Evolutionary conservation across 2,113 vertebrate genomes (phyloP).

Genomic region (Cyphomyrus discorhynchus): DNA sequence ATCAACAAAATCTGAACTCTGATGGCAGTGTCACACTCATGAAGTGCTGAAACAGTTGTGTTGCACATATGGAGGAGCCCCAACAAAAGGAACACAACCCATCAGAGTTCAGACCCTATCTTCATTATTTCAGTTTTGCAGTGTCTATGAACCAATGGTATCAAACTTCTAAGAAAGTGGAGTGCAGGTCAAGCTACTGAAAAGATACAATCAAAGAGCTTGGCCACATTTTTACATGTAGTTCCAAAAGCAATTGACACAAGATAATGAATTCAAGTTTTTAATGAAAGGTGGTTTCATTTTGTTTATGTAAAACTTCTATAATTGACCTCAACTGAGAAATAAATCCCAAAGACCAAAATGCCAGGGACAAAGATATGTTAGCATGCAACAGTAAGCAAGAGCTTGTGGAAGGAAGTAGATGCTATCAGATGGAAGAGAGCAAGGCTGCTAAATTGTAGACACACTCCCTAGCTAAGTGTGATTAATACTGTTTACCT

Average conservation of each 20-base stretch:
- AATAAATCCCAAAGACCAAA: neutral
- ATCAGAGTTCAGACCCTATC: neutral
- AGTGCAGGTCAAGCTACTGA: neutral
- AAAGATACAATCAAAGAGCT: neutral
- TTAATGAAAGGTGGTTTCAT: neutral
- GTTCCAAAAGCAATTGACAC: neutral
- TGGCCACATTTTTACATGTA: neutral
- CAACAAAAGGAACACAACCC: neutral
- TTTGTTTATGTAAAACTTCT: neutral
- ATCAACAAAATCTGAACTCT: neutral
- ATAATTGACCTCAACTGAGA: neutral
- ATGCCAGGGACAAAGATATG: neutral
- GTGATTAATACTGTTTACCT: neutral
- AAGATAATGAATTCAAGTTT: neutral
- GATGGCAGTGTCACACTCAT: neutral
- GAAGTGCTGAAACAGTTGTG: neutral
- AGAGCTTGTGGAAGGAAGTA: neutral
- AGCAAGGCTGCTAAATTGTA: neutral
- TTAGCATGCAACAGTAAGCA: neutral
- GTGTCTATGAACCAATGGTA: neutral
- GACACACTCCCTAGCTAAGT: neutral
- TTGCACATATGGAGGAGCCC: neutral
- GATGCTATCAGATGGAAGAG: neutral
- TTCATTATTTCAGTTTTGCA: neutral
- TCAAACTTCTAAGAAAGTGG: neutral